Percentiles rank a stretch among this genome's conserved stretches.
Evolutionary conservation across 2,113 vertebrate species (phyloP).

Genomic region (Uria aalge): DNA sequence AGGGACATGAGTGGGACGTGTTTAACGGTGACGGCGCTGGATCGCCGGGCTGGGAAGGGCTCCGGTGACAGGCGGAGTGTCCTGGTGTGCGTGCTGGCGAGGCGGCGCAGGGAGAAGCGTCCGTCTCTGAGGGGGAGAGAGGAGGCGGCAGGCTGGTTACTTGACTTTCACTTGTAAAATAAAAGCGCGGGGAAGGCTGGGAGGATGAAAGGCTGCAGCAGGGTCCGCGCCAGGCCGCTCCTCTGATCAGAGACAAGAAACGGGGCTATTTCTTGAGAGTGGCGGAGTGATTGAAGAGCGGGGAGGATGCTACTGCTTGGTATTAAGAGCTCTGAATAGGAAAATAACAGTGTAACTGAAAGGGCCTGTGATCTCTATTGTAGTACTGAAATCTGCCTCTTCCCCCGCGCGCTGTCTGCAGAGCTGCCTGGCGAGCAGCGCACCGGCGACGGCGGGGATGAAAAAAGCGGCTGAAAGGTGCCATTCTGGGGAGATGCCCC

Average conservation of each 20-base stretch:
- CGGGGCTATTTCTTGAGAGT: background rate
- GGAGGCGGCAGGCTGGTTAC: background rate
- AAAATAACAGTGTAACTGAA: slow-evolving; percentile 22
- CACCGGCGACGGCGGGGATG: accelerated
- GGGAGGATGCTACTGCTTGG: slow-evolving; percentile 5
- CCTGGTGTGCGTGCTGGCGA: background rate
- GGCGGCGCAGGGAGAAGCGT: background rate
- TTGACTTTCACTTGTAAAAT: slow-evolving; percentile 5
- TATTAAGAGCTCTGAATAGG: slow-evolving; percentile 35
- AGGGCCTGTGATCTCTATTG: slow-evolving; percentile 3
- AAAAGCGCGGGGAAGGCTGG: background rate
- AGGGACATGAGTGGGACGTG: background rate
- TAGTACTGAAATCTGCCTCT: background rate
- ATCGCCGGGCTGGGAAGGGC: background rate
- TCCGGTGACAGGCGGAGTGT: background rate
- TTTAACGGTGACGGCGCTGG: background rate
- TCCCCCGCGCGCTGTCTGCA: background rate
- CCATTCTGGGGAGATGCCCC: background rate
- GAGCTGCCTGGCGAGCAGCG: background rate
- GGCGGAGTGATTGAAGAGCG: background rate
- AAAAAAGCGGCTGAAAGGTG: background rate
- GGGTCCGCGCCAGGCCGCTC: background rate
- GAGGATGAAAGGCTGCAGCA: slow-evolving; percentile 18
- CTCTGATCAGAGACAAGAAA: slow-evolving; percentile 38
- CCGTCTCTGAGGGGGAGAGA: background rate